Percentiles rank a stretch among this genome's conserved stretches.
Evolutionary conservation across 2,797 vertebrate species (phyloP).

Genomic region (Nothura maculosa): DNA sequence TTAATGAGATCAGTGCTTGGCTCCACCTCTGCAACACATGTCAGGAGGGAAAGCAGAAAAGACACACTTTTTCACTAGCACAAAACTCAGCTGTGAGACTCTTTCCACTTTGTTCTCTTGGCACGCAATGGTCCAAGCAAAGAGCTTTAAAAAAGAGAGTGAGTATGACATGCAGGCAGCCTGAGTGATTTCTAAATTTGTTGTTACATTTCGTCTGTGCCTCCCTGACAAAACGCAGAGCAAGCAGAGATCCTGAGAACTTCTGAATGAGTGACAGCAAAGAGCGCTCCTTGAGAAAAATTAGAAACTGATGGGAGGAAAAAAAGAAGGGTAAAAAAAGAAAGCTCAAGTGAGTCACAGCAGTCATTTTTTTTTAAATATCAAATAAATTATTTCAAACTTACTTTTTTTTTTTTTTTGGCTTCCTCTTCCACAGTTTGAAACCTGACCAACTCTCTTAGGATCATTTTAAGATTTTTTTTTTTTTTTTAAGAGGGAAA

Average conservation of each 20-base stretch:
- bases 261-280: neutral
- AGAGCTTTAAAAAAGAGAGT: neutral
- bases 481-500: neutral
- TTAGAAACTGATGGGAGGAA: neutral
- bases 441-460: neutral
- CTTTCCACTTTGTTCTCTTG: rapidly evolving
- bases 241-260: neutral
- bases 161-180: neutral
- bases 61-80: neutral
- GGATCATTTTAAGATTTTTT: constrained; percentile 10
- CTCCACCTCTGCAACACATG: neutral
- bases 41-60: neutral
- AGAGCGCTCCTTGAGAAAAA: neutral
- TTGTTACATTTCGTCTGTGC: neutral
- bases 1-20: neutral
- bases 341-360: neutral
- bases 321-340: neutral
- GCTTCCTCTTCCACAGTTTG: constrained; percentile 32
- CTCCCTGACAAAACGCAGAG: neutral
- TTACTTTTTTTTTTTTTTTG: neutral
- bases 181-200: neutral
- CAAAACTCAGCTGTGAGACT: neutral
- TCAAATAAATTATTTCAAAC: constrained; percentile 25
- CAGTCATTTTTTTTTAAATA: neutral
- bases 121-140: neutral